These are phyloP conservation scores for Horisme vitalbata DNA, from an alignment of 2,888 invertebrate genomes.

Conservation along the genomic window DNA sequence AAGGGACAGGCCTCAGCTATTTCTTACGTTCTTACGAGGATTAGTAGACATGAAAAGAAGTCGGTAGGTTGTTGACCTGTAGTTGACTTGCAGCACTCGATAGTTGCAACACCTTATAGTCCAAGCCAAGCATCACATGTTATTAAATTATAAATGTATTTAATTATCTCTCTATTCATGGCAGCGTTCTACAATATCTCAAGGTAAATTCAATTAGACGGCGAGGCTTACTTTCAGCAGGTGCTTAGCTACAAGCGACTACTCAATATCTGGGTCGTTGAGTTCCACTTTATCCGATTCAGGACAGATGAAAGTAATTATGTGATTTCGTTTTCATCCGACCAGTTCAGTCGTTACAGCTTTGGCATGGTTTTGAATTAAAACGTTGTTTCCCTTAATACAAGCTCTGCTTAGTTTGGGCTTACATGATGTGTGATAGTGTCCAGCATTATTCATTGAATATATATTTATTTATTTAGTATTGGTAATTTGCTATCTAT, in stretches of 20 bases:
- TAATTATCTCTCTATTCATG: slow-evolving; percentile 5
- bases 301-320: slow-evolving; percentile 70
- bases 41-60: slow-evolving; percentile 22
- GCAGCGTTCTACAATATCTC: slow-evolving; percentile 1
- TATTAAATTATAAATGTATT: background rate
- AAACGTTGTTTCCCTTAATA: background rate
- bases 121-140: background rate
- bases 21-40: slow-evolving; percentile 17
- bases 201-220: slow-evolving; percentile 21
- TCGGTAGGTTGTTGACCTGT: slow-evolving; percentile 21
- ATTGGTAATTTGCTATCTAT: no score
- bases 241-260: slow-evolving; percentile 24
- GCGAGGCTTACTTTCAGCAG: slow-evolving; percentile 25
- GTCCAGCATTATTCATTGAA: no score
- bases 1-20: slow-evolving; percentile 24
- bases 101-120: slow-evolving; percentile 11
- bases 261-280: slow-evolving; percentile 48
- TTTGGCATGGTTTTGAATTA: slow-evolving; percentile 24
- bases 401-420: no score
- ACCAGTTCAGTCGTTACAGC: slow-evolving; percentile 49
- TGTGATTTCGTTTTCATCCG: slow-evolving; percentile 66
- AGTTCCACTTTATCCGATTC: slow-evolving; percentile 50
- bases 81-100: slow-evolving; percentile 4
- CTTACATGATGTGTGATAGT: no score
- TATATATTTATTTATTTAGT: no score